Base-by-base conservation (phyloP, 2,113 vertebrate genomes). In the Amia ocellicauda region DNA sequence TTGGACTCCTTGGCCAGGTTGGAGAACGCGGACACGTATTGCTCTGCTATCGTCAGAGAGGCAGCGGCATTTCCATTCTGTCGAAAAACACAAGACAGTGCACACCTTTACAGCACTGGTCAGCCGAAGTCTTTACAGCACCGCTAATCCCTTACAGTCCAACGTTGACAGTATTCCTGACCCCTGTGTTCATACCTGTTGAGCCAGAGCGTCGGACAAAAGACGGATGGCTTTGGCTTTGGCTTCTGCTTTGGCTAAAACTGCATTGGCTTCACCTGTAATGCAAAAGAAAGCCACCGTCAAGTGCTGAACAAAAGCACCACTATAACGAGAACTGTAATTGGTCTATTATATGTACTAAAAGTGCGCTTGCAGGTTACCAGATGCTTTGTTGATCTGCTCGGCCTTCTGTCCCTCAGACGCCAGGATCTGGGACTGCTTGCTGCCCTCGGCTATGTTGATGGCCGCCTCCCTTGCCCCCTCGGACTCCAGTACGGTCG, bases 1-100 rank as follows among this genome's bases (percentile, higher is more conserved):
- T 97, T 98, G 74, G 92, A 88, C 66, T 98, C 88, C 76, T 98
- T 96, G 59, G 95, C 95, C 56, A 99, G 90, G 62, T 94, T 94
- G 61, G 94, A 94, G 88, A 99, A 99, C 0, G 97, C 96, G 0
- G 69, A 83, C 58, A 98, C 92, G 0, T 98, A 98, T 77, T 99
- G 96, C 69, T 99, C 96, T 0, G 97, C 97, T 58, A 99, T 91
- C 0, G 83, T 92, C 1, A 97, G 78, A 0, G 94, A 97, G 2
- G 95, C 96, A 0, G 97, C 95, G 0, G 93, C 89, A 4, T 86
- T 84, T 73, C 95, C 94, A 0, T 94, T 94, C 95, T 98, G 76
- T 17, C 2, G 24, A 28, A 2, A 58, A 2, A 45, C 7, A 70
- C 14, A 70, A 0, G 45, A 50, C 40, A n/a, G 3, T 17, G 13